Conservation (phyloP, 2,113 vertebrate species). For the Chroicocephalus ridibundus region DNA sequence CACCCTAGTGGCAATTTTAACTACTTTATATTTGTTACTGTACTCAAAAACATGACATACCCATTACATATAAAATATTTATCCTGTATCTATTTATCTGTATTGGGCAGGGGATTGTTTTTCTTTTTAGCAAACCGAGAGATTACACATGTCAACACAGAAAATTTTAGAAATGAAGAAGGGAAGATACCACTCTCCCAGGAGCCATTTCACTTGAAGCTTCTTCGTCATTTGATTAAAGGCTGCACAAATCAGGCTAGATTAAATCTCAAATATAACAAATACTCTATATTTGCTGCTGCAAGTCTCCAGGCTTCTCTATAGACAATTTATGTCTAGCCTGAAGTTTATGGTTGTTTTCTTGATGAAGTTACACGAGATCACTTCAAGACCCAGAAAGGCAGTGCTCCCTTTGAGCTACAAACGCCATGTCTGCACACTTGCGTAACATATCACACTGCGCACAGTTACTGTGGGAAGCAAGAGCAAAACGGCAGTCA, state of each 20-base stretch:
- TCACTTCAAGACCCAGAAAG: neutral
- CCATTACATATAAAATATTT: neutral
- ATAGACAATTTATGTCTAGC: neutral
- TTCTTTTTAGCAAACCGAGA: neutral
- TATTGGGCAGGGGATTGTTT: neutral
- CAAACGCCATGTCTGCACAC: neutral
- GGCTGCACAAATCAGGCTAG: neutral
- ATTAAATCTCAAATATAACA: neutral
- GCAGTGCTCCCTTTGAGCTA: neutral
- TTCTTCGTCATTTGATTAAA: constrained; percentile 1
- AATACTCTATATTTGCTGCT: neutral
- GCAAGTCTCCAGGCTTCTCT: neutral
- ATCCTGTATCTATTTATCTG: neutral
- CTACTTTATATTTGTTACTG: neutral
- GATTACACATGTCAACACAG: neutral
- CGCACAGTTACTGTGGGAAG: neutral
- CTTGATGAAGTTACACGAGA: neutral
- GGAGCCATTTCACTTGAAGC: neutral
- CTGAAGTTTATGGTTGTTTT: neutral
- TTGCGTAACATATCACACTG: neutral
- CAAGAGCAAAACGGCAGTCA: neutral
- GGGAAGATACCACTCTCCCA: neutral
- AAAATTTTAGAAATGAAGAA: neutral
- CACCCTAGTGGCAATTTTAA: neutral
- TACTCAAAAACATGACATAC: neutral